Base-by-base conservation (phyloP, 2,113 vertebrate genomes). In the Scatophagus argus region DNA sequence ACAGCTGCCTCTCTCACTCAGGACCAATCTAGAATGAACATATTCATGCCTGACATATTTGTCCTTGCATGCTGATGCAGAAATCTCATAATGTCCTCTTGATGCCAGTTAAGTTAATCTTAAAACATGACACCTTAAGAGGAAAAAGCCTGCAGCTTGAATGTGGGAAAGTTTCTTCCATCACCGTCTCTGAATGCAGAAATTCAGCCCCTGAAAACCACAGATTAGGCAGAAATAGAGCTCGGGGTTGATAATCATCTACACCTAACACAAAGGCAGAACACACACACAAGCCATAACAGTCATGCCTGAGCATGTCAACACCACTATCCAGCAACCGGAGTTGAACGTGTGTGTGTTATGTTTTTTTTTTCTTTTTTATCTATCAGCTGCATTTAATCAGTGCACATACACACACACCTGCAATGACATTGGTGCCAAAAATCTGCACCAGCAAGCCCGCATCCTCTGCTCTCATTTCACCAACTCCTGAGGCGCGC, bases 401-500 rank as follows among this genome's bases (percentile, higher is more conserved):
- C 27, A 56, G 27, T 23, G 25, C 54, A 21, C 44, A 14, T 36
- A 70, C 65, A 60, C 65, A 79, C 76, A 85, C 88, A 79, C 85
- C 87, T 86, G 81, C 87, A 89, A 66, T 78, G 67, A 88, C 70
- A 81, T 7, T 12, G 51, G 78, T 83, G 77, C 77, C 83, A 90
- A 79, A 85, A 75, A 39, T 74, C 49, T 87, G 83, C 68, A 84
- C 59, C 84, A 80, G 59, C 56, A 76, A 76, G 41, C 77, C 78
- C 13, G 36, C 54, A 79, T 74, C 77, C 73, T 46, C 59, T 78
- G 74, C 77, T 81, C 77, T 52, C 60, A 61, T 85, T 81, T 78
- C 51, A 76, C 34, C 43, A 71, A 77, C 76, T 79, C 71, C 55
- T 71, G 17, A 46, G 51, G 29, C 11, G 17, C 23, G 14, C 19